Conservation (phyloP, 2,888 invertebrate genomes). For the Drosophila peninsularis region DNA sequence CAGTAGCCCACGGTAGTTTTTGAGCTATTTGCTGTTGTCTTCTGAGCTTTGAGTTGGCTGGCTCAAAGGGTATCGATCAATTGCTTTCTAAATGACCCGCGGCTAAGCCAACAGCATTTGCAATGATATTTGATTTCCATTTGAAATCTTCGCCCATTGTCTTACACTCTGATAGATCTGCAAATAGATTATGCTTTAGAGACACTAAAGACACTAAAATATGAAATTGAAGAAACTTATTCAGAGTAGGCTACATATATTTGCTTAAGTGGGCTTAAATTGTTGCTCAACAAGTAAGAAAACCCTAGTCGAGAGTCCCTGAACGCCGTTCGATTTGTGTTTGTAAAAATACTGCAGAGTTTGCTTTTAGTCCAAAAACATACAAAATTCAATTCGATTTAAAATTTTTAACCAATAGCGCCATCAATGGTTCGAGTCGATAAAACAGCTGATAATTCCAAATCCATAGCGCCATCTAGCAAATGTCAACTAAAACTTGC, state of each 20-base stretch:
- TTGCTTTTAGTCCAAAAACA: no score
- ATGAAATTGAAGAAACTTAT: slow-evolving; percentile 4
- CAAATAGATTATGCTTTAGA: slow-evolving; percentile 1
- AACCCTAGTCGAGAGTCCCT: no score
- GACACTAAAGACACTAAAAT: not conserved
- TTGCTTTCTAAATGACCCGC: slow-evolving; percentile 80
- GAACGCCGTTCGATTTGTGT: no score
- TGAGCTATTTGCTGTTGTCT: slow-evolving; percentile 18
- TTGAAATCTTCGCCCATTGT: slow-evolving; percentile 41
- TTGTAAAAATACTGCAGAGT: no score
- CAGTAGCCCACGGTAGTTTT: slow-evolving; percentile 77
- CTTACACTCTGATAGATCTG: slow-evolving; percentile 16
- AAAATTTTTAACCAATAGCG: no score
- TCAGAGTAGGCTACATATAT: not conserved
- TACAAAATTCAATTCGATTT: no score
- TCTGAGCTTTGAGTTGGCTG: slow-evolving; percentile 21
- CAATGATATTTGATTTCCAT: slow-evolving; percentile 70
- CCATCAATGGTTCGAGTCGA: no score
- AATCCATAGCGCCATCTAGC: no score
- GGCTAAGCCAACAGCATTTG: slow-evolving; percentile 62
- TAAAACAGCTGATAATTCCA: no score
- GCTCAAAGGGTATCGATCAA: slow-evolving; percentile 59
- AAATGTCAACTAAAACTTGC: no score
- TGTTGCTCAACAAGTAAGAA: no score
- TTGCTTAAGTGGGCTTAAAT: not conserved